These are phyloP conservation scores for Molossus molossus DNA, from an alignment of 2,797 vertebrate species.

Conservation along the genomic window DNA sequence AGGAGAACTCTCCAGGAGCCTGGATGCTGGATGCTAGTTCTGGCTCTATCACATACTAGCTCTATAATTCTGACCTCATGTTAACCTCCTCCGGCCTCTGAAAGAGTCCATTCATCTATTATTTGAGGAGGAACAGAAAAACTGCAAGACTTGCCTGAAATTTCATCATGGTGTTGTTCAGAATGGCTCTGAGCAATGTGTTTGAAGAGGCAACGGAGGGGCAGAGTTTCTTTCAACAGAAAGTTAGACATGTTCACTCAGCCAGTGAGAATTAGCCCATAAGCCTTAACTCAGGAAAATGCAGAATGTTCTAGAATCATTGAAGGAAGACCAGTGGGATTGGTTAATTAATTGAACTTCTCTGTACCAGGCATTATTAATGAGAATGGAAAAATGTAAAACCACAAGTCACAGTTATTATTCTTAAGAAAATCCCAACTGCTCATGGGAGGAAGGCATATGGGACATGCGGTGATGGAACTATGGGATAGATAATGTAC, in stretches of 20 bases:
- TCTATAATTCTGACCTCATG: neutral
- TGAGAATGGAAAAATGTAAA: neutral
- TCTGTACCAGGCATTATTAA: neutral
- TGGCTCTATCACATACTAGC: neutral
- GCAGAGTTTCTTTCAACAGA: neutral
- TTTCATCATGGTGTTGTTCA: constrained; percentile 24
- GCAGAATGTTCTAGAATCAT: neutral
- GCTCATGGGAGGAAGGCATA: neutral
- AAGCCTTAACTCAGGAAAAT: neutral
- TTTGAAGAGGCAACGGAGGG: neutral
- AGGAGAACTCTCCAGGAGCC: neutral
- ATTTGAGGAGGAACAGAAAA: neutral
- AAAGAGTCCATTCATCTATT: neutral
- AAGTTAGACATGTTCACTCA: constrained; percentile 5
- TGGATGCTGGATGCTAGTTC: neutral
- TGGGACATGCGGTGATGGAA: accelerated
- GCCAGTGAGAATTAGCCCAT: neutral
- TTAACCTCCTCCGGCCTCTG: neutral
- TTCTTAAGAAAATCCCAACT: constrained; percentile 3
- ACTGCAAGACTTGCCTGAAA: neutral
- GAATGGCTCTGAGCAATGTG: neutral
- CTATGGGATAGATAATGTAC: too few species aligned
- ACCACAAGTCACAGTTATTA: neutral
- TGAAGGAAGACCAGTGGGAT: neutral
- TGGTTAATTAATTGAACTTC: neutral